Percentiles rank a stretch among this genome's conserved stretches.
These are phyloP conservation scores for Ammodytes dubius DNA, from an alignment of 2,113 vertebrate genomes.

Conservation along the genomic window DNA sequence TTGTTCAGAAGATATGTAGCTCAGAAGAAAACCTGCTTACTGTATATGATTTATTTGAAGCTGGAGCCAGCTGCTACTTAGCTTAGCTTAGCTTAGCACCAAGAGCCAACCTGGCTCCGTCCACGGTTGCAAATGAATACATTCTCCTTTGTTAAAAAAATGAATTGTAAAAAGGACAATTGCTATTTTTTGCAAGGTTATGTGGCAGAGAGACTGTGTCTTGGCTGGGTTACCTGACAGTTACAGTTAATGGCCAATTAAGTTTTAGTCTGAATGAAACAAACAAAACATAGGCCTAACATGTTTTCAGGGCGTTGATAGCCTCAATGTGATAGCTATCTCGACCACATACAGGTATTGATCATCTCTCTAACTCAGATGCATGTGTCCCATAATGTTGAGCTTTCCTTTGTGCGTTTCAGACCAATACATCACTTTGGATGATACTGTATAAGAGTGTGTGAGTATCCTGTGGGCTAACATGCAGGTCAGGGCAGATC, in stretches of 20 bases:
- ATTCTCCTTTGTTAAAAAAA: not conserved
- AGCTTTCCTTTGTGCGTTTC: not conserved
- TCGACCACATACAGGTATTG: not conserved
- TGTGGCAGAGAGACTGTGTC: not conserved
- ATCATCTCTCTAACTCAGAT: not conserved
- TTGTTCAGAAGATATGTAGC: too few relatives aligned
- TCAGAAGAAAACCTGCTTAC: too few relatives aligned
- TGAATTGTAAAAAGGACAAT: not conserved
- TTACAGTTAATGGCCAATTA: too few relatives aligned
- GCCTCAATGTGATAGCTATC: too few relatives aligned
- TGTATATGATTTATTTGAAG: too few relatives aligned
- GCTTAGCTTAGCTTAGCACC: not conserved
- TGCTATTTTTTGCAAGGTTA: not conserved
- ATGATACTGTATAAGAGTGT: slow-evolving; percentile 11
- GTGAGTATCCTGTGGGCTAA: slow-evolving; percentile 19
- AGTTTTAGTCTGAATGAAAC: not conserved
- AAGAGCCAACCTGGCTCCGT: not conserved
- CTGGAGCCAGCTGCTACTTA: not conserved
- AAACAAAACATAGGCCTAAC: too few relatives aligned
- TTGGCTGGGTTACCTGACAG: not conserved
- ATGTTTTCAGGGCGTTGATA: not conserved
- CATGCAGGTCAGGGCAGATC: slow-evolving; percentile 47
- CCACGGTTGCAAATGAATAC: not conserved
- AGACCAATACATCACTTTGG: not conserved
- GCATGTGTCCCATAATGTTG: not conserved